Percentiles rank a stretch among this genome's conserved stretches.
Conservation (phyloP, 1,140 invertebrate species). For the Lasioglossum baleicum region DNA sequence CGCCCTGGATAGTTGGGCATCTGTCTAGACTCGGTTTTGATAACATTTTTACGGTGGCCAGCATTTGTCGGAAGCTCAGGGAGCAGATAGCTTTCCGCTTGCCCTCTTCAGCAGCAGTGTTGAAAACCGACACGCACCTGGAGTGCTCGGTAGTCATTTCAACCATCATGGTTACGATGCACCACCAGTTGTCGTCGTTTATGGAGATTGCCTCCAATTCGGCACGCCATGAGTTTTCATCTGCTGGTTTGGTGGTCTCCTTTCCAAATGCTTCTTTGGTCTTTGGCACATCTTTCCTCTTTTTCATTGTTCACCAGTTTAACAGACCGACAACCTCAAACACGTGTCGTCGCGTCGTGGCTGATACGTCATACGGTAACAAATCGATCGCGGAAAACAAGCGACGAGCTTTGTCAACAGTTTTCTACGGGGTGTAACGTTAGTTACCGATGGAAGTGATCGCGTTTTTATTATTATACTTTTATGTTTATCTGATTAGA, state of each 20-base stretch:
- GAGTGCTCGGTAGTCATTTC: conserved; percentile 59
- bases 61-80: conserved; percentile 42
- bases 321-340: background rate
- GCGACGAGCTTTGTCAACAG: background rate
- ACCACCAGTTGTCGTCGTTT: conserved; percentile 72
- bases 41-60: conserved; percentile 51
- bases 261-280: background rate
- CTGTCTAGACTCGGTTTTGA: conserved; percentile 56
- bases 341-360: background rate
- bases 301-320: background rate
- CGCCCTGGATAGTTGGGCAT: conserved; percentile 53
- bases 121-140: conserved; percentile 60
- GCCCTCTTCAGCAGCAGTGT: conserved; percentile 56
- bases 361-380: background rate
- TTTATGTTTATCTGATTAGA: too few relatives aligned
- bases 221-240: conserved; percentile 51
- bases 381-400: background rate
- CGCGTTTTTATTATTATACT: too few relatives aligned
- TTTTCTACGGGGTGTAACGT: background rate
- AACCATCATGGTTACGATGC: conserved; percentile 67
- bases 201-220: conserved; percentile 57
- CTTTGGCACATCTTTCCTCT: background rate
- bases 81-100: conserved; percentile 59
- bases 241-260: conserved; percentile 1
- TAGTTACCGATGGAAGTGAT: too few relatives aligned